phyloP scores from a whole-genome alignment of 2,888 invertebrate species.

The Mactromeris polynyma region DNA sequence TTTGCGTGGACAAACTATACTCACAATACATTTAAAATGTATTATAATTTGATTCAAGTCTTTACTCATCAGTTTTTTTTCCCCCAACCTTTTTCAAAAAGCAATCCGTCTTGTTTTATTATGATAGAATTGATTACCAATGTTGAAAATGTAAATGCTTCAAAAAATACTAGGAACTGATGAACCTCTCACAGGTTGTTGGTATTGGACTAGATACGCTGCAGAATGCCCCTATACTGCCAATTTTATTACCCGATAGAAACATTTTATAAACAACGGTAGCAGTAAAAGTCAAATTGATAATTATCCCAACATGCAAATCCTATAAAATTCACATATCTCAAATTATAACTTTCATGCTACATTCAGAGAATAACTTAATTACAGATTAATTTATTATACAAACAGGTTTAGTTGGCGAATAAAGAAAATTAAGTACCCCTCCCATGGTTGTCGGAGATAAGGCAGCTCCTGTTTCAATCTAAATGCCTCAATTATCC shows the following conservation, averaged over 20 bases:
- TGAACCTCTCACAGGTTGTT: no score
- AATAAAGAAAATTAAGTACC: conserved; percentile 60
- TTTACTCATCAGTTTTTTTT: no score
- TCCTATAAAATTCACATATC: conserved; percentile 62
- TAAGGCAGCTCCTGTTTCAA: conserved; percentile 50
- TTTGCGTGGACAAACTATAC: no score
- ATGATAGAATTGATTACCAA: no score
- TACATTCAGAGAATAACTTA: conserved; percentile 65
- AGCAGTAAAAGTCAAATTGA: conserved; percentile 50
- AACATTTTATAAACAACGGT: conserved; percentile 38
- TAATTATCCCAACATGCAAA: conserved; percentile 43
- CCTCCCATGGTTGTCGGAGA: conserved; percentile 52
- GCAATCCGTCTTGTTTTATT: no score
- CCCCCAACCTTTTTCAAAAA: no score
- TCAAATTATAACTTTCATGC: conserved; percentile 64
- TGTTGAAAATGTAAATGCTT: no score
- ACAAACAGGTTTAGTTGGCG: conserved; percentile 60
- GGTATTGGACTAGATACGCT: no score
- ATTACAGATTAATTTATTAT: conserved; percentile 68
- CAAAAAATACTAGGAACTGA: no score
- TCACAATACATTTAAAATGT: no score
- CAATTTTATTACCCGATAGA: not conserved
- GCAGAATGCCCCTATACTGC: not conserved
- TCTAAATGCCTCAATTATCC: conserved; percentile 68
- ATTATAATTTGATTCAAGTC: no score